Percentiles rank a stretch among this genome's conserved stretches.
phyloP scores from a whole-genome alignment of 2,113 vertebrate species.

The Triplophysa siluroides region DNA sequence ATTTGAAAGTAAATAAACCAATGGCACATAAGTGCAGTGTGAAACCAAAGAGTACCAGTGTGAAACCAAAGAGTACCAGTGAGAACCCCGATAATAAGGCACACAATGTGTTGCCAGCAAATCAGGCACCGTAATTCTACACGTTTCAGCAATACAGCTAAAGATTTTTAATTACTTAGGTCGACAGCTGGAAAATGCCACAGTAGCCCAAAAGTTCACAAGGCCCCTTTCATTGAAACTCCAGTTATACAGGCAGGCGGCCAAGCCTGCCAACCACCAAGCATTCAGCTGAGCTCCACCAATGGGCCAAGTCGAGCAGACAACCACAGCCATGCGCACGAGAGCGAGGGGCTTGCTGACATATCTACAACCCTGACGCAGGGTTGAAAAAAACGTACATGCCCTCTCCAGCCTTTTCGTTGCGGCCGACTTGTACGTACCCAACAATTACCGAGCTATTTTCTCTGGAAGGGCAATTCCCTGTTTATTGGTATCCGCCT shows the following conservation, averaged over 20 bases:
- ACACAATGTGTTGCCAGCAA: conserved; percentile 5
- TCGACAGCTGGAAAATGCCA: conserved; percentile 57
- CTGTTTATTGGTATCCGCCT: conserved; percentile 73
- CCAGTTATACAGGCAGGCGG: conserved; percentile 52
- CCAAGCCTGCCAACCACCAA: conserved; percentile 51
- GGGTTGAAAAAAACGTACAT: conserved; percentile 67
- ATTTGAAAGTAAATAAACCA: not conserved
- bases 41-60: conserved; percentile 1
- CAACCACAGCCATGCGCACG: conserved; percentile 59
- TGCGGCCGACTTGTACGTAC: conserved; percentile 68
- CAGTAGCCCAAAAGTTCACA: conserved; percentile 56
- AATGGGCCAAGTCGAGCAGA: conserved; percentile 54
- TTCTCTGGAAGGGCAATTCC: conserved; percentile 73
- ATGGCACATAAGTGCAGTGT: not conserved
- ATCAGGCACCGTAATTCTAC: not conserved
- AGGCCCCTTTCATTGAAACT: conserved; percentile 56
- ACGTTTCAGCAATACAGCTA: conserved; percentile 26
- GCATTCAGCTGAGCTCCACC: conserved; percentile 43
- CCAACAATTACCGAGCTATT: conserved; percentile 78
- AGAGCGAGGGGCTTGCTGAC: conserved; percentile 57
- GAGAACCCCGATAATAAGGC: not conserved
- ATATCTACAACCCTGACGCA: conserved; percentile 74
- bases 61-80: conserved; percentile 7
- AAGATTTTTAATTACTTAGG: conserved; percentile 53
- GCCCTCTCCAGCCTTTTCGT: conserved; percentile 61